These are phyloP conservation scores for Ptychochromis oligacanthus DNA, from an alignment of 2,113 vertebrate genomes.

Conservation along the genomic window DNA sequence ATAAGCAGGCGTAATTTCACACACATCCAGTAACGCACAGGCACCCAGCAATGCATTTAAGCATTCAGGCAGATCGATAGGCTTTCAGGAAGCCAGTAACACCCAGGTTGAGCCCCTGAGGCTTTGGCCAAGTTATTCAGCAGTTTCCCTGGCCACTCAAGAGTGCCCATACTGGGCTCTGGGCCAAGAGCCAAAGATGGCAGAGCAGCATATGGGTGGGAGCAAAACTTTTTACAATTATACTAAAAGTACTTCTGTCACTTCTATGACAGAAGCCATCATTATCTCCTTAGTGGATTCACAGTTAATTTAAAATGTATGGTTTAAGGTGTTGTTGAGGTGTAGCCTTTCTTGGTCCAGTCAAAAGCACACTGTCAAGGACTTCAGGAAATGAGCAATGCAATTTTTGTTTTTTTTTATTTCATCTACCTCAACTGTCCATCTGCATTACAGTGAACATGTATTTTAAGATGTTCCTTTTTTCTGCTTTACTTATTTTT, in stretches of 20 bases:
- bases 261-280: conserved; percentile 26
- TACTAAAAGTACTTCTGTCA: conserved; percentile 46
- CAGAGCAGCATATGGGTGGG: conserved; percentile 17
- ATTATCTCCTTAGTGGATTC: conserved; percentile 37
- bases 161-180: conserved; percentile 45
- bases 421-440: not conserved
- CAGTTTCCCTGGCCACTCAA: conserved; percentile 57
- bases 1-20: conserved; percentile 32
- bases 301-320: conserved; percentile 34
- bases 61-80: conserved; percentile 57
- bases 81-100: conserved; percentile 60
- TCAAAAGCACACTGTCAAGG: not conserved
- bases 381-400: not conserved
- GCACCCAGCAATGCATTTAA: conserved; percentile 33
- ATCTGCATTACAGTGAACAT: not conserved
- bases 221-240: conserved; percentile 55
- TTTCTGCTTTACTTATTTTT: not conserved
- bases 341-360: not conserved
- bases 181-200: conserved; percentile 41
- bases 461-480: not conserved
- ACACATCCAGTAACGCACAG: conserved; percentile 27
- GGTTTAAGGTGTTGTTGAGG: conserved; percentile 23
- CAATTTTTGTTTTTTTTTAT: no score
- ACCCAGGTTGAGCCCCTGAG: conserved; percentile 55
- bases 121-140: conserved; percentile 62